Base-by-base conservation (phyloP, 2,113 vertebrate species). In the Erpornis zantholeuca region DNA sequence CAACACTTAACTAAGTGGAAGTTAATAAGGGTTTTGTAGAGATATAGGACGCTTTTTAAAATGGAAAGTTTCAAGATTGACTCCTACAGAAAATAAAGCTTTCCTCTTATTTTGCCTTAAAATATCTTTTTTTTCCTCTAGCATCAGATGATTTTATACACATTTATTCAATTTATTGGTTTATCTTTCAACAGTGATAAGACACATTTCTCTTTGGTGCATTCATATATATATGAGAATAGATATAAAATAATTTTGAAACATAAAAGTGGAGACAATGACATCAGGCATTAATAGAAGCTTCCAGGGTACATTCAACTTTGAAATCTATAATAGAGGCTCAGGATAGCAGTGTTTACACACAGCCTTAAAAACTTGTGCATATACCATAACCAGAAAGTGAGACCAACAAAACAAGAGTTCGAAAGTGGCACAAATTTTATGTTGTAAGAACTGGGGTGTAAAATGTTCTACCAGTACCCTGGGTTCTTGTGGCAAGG, bases 371-470 rank as follows among this genome's bases (percentile, higher is more conserved):
- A 70, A 87, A 92, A 42, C 9, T 29, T 8, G 15, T 50, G 15
- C 9, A 5, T 2, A 0, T 23, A 57, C 4, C 4, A 8, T 60
- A 57, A 86, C 25, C 3, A 66, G 28, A 56, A 77, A 81, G 5
- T 17, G 33, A 70, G 10, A 73, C 14, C 12, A 69, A 44, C 3
- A 78, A 28, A 90, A 47, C 7, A 64, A 64, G 44, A 25, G 7
- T 64, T 68, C 75, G 24, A 78, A 91, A 73, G 38, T 18, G 11
- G 36, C 20, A 35, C 3, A 83, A 73, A 40, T 25, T 1, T 25
- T 21, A 7, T 0, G 0, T 24, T 87, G 3, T 0, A 1, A 88
- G 35, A 68, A 53, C 4, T 8, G 3, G 7, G 4, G 3, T n/a
- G 10, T 15, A 75, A 82, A 93, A 59, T 5, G 0, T 54, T n/a